A percentile compares a stretch with the other conserved stretches of the same genome.
phyloP scores from a whole-genome alignment of 2,888 invertebrate genomes.

The Lepidochrysops patricia region DNA sequence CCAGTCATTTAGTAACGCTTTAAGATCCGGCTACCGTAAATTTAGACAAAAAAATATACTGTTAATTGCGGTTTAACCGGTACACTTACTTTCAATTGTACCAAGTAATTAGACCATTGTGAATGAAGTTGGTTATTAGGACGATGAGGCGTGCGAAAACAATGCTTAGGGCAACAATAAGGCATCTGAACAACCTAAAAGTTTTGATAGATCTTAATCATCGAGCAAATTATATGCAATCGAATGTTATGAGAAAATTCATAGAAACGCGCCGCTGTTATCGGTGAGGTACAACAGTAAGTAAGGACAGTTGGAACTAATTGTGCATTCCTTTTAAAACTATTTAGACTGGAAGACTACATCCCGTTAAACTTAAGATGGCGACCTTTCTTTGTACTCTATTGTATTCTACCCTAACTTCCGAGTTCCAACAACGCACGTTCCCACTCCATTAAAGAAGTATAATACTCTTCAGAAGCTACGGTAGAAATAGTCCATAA shows the following conservation, averaged over 20 bases:
- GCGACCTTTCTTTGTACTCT: not conserved
- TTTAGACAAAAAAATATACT: not conserved
- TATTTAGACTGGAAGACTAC: not conserved
- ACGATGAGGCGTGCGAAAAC: not conserved
- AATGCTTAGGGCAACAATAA: not conserved
- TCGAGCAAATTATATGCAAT: too few species aligned
- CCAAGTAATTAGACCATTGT: constrained; percentile 4
- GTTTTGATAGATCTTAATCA: not conserved
- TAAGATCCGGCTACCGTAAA: not conserved
- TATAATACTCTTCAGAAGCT: too few species aligned
- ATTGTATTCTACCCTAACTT: constrained; percentile 3
- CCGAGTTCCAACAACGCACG: constrained; percentile 1
- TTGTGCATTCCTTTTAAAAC: not conserved
- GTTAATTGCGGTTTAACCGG: constrained; percentile 2
- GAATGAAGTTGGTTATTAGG: not conserved
- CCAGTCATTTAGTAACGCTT: not conserved
- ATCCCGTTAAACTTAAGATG: not conserved
- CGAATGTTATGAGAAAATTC: too few species aligned
- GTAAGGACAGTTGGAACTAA: not conserved
- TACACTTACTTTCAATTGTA: constrained; percentile 7
- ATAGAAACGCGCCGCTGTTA: too few species aligned
- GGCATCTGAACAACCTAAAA: not conserved
- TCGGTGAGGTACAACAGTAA: too few species aligned
- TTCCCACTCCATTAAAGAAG: not conserved
- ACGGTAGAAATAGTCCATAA: too few species aligned